Evolutionary conservation across 2,888 invertebrate species (phyloP).

Genomic region (Acanthoscelides obtectus): DNA sequence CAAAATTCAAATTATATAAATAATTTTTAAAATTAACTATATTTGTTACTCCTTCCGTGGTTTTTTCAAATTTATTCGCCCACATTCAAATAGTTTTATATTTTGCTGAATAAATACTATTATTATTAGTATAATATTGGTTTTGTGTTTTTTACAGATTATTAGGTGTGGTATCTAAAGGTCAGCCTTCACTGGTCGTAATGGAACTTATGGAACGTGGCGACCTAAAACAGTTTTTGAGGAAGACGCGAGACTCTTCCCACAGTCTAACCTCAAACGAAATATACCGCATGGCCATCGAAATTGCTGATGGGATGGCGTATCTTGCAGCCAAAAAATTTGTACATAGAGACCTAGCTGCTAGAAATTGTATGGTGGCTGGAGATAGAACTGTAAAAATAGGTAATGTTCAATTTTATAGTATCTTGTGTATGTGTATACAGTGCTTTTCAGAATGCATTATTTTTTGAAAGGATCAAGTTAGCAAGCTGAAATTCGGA

Average conservation of each 20-base stretch:
- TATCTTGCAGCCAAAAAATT: conserved; percentile 67
- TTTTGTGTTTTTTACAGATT: conserved; percentile 14
- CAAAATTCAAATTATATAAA: no score
- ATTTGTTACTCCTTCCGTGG: no score
- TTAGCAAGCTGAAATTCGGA: no score
- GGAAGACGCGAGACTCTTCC: conserved; percentile 52
- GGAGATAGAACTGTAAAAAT: conserved; percentile 60
- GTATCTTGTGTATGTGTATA: no score
- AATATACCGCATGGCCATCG: conserved; percentile 57
- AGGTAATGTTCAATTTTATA: conserved; percentile 35
- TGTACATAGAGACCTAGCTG: conserved; percentile 67
- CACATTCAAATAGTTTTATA: background rate
- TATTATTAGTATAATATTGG: no score
- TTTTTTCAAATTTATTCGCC: background rate
- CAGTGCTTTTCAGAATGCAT: no score
- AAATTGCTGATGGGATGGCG: conserved; percentile 79
- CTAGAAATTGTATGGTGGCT: conserved; percentile 67
- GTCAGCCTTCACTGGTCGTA: conserved; percentile 64
- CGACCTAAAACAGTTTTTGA: conserved; percentile 63
- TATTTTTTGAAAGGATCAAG: no score
- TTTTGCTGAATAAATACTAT: no score
- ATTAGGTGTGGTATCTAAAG: conserved; percentile 66
- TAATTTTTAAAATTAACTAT: no score
- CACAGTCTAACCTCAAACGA: conserved; percentile 54
- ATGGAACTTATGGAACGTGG: conserved; percentile 78